These are phyloP conservation scores for Oncopodura yosiiana DNA, from an alignment of 1,140 invertebrate genomes.

Conservation along the genomic window DNA sequence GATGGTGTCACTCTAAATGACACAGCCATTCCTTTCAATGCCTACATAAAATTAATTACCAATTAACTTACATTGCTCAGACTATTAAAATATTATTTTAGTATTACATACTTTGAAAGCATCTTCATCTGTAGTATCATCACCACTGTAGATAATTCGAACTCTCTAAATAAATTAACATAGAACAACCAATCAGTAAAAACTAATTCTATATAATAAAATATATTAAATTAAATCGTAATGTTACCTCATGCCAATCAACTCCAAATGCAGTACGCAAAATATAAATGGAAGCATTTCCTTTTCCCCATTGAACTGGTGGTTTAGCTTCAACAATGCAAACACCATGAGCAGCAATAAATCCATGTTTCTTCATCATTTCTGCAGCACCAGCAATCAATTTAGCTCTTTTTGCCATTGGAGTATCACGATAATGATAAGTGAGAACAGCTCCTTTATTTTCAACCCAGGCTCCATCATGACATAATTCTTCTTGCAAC, in stretches of 20 bases:
- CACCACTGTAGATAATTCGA: slow-evolving; percentile 79
- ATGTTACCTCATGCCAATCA: slow-evolving; percentile 87
- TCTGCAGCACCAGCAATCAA: too few relatives aligned
- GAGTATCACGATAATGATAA: slow-evolving; percentile 78
- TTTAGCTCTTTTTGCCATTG: slow-evolving; percentile 50
- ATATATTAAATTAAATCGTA: too few relatives aligned
- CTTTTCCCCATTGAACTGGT: slow-evolving; percentile 84
- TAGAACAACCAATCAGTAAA: too few relatives aligned
- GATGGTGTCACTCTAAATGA: slow-evolving; percentile 79
- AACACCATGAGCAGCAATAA: slow-evolving; percentile 62
- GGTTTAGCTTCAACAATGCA: slow-evolving; percentile 78
- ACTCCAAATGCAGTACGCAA: slow-evolving; percentile 76
- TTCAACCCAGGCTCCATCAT: slow-evolving; percentile 81
- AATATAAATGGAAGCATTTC: slow-evolving; percentile 76
- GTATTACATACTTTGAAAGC: slow-evolving; percentile 63
- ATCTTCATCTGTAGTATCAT: slow-evolving; percentile 82
- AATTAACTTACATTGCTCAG: neutral
- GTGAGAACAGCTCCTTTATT: slow-evolving; percentile 79
- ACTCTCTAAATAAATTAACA: too few relatives aligned
- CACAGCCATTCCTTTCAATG: slow-evolving; percentile 57
- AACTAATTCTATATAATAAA: too few relatives aligned
- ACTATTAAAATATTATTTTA: neutral
- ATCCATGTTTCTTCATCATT: slow-evolving; percentile 61
- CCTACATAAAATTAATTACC: slow-evolving; percentile 12
- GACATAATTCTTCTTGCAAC: slow-evolving; percentile 72